Conservation (phyloP, 2,113 vertebrate species). For the Loxodonta africana region DNA sequence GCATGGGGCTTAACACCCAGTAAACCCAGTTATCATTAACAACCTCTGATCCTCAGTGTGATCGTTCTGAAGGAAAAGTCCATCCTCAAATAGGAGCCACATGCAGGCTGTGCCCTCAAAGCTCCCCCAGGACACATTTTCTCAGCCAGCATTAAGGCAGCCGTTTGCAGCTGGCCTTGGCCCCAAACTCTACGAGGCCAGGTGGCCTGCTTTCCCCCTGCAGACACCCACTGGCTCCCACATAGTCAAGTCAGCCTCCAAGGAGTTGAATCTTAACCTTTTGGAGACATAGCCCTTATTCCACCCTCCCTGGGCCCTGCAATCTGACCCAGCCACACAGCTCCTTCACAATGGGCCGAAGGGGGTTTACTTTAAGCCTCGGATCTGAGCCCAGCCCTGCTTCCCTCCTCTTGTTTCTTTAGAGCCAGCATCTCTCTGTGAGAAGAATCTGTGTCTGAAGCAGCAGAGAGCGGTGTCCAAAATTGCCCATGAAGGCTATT, state of each 20-base stretch:
- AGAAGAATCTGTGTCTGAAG: constrained; percentile 13
- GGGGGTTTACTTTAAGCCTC: constrained; percentile 50
- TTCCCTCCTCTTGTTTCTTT: not conserved
- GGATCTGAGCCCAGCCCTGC: not conserved
- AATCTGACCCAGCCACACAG: constrained; percentile 43
- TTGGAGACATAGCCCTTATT: not conserved
- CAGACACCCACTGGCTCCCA: not conserved
- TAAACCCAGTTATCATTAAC: not conserved
- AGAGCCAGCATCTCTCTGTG: not conserved
- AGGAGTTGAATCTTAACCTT: not conserved
- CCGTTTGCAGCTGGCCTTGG: not conserved
- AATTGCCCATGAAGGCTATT: constrained; percentile 40
- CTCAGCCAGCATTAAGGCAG: not conserved
- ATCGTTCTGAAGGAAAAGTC: not conserved
- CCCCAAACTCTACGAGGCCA: not conserved
- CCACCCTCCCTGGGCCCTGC: not conserved
- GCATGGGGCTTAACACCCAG: not conserved
- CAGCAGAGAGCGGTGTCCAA: not conserved
- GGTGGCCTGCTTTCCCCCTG: not conserved
- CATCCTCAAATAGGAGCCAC: not conserved
- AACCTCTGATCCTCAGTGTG: not conserved
- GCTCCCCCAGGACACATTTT: not conserved
- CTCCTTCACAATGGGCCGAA: constrained; percentile 23
- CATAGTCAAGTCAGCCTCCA: not conserved
- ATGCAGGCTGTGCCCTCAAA: not conserved